Conservation (phyloP, 2,797 vertebrate genomes). For the Microctenopoma stevenorrisi region DNA sequence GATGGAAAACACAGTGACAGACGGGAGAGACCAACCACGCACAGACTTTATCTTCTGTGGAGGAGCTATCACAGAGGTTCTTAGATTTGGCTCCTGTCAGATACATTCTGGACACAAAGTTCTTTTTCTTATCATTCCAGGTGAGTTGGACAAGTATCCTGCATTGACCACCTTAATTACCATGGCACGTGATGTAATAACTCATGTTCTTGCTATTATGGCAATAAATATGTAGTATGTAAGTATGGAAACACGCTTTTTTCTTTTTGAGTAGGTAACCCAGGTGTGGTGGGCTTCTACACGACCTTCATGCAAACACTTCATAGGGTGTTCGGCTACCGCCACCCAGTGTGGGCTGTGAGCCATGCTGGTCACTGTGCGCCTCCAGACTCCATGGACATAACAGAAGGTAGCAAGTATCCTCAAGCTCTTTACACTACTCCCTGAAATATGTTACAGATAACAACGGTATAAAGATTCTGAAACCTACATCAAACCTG, state of each 20-base stretch:
- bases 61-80: slow-evolving; percentile 88
- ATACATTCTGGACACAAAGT: slow-evolving; percentile 78
- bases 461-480: no score
- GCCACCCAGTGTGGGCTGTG: slow-evolving; percentile 91
- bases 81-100: slow-evolving; percentile 88
- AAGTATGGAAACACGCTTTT: neutral
- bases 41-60: slow-evolving; percentile 89
- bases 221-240: no score
- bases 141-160: slow-evolving; percentile 63
- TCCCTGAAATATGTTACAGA: neutral
- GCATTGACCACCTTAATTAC: neutral
- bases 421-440: neutral
- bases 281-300: slow-evolving; percentile 91
- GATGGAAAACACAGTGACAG: slow-evolving; percentile 59
- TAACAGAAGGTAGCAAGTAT: slow-evolving; percentile 85
- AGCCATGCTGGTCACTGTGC: slow-evolving; percentile 93
- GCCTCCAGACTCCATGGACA: slow-evolving; percentile 87
- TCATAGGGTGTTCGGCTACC: slow-evolving; percentile 79
- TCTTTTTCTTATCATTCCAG: slow-evolving; percentile 90
- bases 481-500: no score
- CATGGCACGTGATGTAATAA: neutral
- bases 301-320: slow-evolving; percentile 89
- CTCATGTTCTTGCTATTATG: no score
- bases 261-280: slow-evolving; percentile 87
- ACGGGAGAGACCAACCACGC: slow-evolving; percentile 73